Evolutionary conservation across 2,888 invertebrate genomes (phyloP), one percentile per base, ranked within the genome.

Genomic region (Mayetiola destructor): DNA sequence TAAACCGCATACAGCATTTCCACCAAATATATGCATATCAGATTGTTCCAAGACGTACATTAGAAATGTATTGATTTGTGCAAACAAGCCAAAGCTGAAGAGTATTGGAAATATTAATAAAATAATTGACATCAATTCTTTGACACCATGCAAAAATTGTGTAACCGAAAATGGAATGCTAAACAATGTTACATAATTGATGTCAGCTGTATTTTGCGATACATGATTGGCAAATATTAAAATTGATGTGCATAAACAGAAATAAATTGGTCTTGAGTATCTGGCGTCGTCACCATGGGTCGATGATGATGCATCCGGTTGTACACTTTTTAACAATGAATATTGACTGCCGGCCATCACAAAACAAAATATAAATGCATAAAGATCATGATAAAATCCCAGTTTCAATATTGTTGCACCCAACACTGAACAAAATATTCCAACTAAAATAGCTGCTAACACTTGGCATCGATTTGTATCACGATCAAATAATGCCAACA

Each of bases 301-400:
- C 0, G 99, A 97, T 2, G 97, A 97, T 0, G 97, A 89, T 0
- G 97, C 94, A 72, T 99, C 99, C 0, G 99, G 99, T 68, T 99
- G 99, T 1, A 99, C 99, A 63, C 95, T 95, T 75, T 96, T 97
- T 61, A 96, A 74, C 62, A 97, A 75, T 0, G 94, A 95, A 72
- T 97, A 99, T 72, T 99, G 99, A 66, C 95, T 93, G 16, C 94
- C 88, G 1, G 97, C 97, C 64, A 96, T 92, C n/a, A 96, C 90
- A 64, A 95, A 88, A 74, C 96, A 96, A 72, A 99, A 93, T 67
- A 94, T 77, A 70, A 97, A 90, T 16, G 95, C 89, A 65, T 85
- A 87, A 57, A 96, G 80, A 69, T 99, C 97, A 64, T 83, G 82
- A 74, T 92, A 97, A 69, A 93, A 88, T 55, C 86, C 85, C 52